Conservation (phyloP, 2,888 invertebrate species). For the Plagiodera versicolora region DNA sequence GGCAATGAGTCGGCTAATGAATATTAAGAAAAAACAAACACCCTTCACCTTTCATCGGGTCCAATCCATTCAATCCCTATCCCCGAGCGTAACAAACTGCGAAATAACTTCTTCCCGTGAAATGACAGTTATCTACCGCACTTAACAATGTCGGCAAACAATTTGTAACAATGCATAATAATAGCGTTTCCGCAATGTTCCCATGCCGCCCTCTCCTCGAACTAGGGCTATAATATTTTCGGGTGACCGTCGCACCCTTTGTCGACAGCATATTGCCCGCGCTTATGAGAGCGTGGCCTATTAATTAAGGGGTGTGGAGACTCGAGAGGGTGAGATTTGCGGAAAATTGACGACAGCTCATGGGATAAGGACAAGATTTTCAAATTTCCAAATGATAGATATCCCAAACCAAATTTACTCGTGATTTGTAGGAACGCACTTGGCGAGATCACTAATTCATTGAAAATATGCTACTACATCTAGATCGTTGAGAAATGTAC, state of each 20-base stretch:
- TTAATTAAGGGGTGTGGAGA: conserved; percentile 48
- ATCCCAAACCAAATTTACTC: too few relatives aligned
- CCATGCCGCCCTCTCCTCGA: conserved; percentile 39
- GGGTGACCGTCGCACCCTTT: conserved; percentile 43
- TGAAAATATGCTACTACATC: too few relatives aligned
- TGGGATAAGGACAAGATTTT: background rate
- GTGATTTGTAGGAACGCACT: too few relatives aligned
- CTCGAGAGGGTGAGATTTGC: conserved; percentile 25
- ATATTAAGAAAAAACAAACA: background rate
- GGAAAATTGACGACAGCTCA: background rate
- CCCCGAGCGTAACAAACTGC: conserved; percentile 15
- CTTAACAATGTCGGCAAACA: conserved; percentile 49
- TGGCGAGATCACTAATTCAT: too few relatives aligned
- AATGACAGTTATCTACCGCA: conserved; percentile 48
- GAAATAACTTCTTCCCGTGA: conserved; percentile 37
- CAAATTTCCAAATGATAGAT: too few relatives aligned
- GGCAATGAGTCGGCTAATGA: background rate
- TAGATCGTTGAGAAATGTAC: too few relatives aligned
- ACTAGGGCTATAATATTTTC: conserved; percentile 52
- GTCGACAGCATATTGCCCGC: conserved; percentile 45
- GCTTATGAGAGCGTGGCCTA: conserved; percentile 52
- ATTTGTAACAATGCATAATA: conserved; percentile 48
- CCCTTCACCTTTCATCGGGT: conserved; percentile 1
- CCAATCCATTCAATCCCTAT: conserved; percentile 7
- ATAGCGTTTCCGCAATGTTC: conserved; percentile 45